Base-by-base conservation (phyloP, 1,140 invertebrate genomes). In the Aphelenchoides fujianensis region DNA sequence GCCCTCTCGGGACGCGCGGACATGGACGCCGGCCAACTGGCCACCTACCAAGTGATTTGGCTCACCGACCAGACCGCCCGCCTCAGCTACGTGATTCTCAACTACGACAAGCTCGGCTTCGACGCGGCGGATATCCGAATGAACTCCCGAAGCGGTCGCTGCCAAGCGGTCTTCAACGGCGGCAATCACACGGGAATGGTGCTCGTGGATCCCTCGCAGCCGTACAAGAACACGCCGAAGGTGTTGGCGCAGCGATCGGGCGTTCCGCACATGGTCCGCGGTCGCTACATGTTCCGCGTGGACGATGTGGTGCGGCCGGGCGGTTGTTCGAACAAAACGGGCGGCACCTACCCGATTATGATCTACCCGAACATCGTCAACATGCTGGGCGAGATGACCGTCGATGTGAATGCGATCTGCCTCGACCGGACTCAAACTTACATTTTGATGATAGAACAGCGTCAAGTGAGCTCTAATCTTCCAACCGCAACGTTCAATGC, bases 291-390 rank as follows among this genome's bases (percentile, higher is more conserved):
- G 82, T 83, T 83, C 78, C 69, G 82, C 66, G 82, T 83, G 9
- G 82, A 83, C 55, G 82, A 83, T 70, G 79, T 83, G 31, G 82
- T 83, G 27, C 68, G 83, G 53, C 82, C 83, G 19, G 82, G 76
- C 28, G 82, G 82, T 36, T 83, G 82, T 52, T 82, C 80, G 5
- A 83, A 83, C 70, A 84, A 84, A 68, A 83, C 82, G 66, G 82
- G 83, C 35, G 82, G 82, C 34, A 84, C 82, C 27, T 83, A 81
- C 57, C 82, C 82, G 52, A 84, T 83, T 67, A 68, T 83, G 69
- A 83, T 83, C 37, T 83, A 83, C 54, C 82, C 82, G 35, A 84
- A 83, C 68, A 82, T 83, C 55, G 77, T 83, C 3, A 84, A 83
- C 63, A 84, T 83, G 83, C 57, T 84, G 9, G 82, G 82, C 35